Base-by-base conservation (phyloP, 1,140 invertebrate species). In the Asobara japonica region DNA sequence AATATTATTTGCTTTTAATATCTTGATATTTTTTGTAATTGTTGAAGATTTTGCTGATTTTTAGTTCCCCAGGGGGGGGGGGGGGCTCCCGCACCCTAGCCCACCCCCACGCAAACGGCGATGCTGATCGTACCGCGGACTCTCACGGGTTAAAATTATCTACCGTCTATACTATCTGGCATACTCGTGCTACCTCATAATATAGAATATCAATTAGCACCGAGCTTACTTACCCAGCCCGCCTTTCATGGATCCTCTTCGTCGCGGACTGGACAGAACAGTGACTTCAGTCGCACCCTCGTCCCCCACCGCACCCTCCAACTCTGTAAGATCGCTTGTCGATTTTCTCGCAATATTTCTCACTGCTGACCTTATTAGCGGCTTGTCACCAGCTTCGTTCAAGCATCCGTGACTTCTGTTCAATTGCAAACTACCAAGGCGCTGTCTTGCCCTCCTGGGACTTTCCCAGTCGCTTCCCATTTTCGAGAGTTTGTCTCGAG, bases 311-410 rank as follows among this genome's bases (percentile, higher is more conserved):
- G 67, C 89, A 30, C 88, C 88, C 0, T 87, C 91, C 61, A 92
- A 85, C 72, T 93, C 91, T 0, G 92, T 93, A 41, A 94, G 85
- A 84, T 94, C 92, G 45, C 92, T 93, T 11, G 93, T 94, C 0
- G 93, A 94, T 76, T 91, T 92, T 29, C 92, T 79, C 1, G 73
- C 62, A 80, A 74, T 33, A 82, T 82, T 69, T 80, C 16, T 79
- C 78, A 16, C 38, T 62, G 65, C 64, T n/a, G 64, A 41, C 22
- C 20, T 80, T 0, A 5, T 71, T 69, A 8, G 64, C 67, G 6
- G 56, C 66, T 16, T 65, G 0, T 70, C 61, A 0, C 60, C 48
- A 6, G 72, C 45, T 11, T 86, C 78, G 27, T 79, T 79, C 11
- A 84, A 56, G 29, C 80, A 85, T 3, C 83, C 80, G 18, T 86